Conservation (phyloP, 2,113 vertebrate genomes). For the Mustela lutreola region DNA sequence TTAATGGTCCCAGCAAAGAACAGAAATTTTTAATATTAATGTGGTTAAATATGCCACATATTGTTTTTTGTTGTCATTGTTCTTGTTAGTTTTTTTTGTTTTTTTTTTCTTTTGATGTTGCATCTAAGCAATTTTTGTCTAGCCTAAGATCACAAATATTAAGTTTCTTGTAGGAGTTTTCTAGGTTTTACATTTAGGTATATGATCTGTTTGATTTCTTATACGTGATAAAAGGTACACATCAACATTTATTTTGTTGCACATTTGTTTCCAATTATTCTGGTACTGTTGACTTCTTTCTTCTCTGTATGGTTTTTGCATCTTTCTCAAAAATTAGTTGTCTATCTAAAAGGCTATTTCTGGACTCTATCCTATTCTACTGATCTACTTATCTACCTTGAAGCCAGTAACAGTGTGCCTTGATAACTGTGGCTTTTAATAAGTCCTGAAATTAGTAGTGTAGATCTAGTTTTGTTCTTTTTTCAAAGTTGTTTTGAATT, state of each 20-base stretch:
- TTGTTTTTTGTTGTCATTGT: neutral
- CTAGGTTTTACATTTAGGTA: neutral
- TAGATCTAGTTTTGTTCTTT: neutral
- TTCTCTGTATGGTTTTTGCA: neutral
- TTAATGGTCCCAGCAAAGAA: neutral
- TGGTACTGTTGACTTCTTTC: neutral
- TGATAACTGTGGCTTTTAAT: neutral
- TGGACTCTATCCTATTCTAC: neutral
- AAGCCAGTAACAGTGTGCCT: neutral
- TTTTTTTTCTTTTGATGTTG: neutral
- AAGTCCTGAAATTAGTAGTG: neutral
- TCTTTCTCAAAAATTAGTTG: neutral
- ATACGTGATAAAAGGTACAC: neutral
- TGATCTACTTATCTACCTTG: neutral
- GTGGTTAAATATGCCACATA: neutral
- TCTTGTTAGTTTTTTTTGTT: neutral
- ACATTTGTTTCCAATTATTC: neutral
- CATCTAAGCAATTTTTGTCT: neutral
- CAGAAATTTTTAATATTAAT: neutral
- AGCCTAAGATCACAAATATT: neutral
- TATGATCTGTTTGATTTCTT: neutral
- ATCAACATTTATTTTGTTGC: neutral
- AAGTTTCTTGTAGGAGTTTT: neutral
- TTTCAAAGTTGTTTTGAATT: neutral
- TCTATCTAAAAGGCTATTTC: neutral